These are phyloP conservation scores for Incurvaria masculella DNA, from an alignment of 2,888 invertebrate species.

Conservation along the genomic window DNA sequence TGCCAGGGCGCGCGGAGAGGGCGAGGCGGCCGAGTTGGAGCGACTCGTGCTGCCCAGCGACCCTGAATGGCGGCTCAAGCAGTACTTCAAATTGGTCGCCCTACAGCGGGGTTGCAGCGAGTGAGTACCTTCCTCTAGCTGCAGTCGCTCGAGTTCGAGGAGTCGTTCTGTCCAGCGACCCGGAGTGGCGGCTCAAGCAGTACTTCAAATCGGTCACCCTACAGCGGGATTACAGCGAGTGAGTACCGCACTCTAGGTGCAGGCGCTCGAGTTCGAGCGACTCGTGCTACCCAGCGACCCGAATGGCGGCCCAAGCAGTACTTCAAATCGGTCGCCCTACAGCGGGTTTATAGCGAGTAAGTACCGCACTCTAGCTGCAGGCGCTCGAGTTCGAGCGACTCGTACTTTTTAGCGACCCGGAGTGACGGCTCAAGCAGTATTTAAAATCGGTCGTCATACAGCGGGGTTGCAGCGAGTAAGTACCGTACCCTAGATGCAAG, in stretches of 20 bases:
- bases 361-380: conserved; percentile 16
- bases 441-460: conserved; percentile 65
- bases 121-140: conserved; percentile 13
- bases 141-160: conserved; percentile 45
- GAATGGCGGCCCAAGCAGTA: conserved; percentile 67
- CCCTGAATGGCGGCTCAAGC: conserved; percentile 62
- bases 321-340: conserved; percentile 63
- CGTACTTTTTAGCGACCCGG: conserved; percentile 64
- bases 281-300: conserved; percentile 66
- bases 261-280: conserved; percentile 47
- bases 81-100: conserved; percentile 65
- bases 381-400: conserved; percentile 52
- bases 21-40: conserved; percentile 46
- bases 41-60: conserved; percentile 66
- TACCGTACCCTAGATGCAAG: conserved; percentile 18
- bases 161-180: conserved; percentile 66
- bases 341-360: conserved; percentile 45
- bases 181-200: conserved; percentile 63
- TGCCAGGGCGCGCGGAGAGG: conserved; percentile 30
- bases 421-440: conserved; percentile 66
- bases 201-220: conserved; percentile 65
- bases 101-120: conserved; percentile 55
- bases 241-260: conserved; percentile 10
- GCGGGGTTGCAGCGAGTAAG: conserved; percentile 38
- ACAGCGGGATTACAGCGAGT: conserved; percentile 51